A percentile compares a stretch with the other conserved stretches of the same genome.
Evolutionary conservation across 2,888 invertebrate genomes (phyloP).

Genomic region (Sceliomorpha sp.): DNA sequence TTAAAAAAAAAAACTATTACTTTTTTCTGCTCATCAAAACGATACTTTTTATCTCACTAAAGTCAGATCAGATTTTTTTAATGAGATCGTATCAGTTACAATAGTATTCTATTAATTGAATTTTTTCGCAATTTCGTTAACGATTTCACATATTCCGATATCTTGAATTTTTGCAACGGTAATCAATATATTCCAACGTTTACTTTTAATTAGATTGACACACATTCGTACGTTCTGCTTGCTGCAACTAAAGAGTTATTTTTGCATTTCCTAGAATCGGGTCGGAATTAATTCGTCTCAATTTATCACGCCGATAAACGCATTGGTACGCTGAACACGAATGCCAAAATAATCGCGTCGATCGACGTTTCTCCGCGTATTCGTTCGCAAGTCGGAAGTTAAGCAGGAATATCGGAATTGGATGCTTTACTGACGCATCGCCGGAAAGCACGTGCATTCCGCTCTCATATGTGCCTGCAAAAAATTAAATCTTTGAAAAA

Average conservation of each 20-base stretch:
- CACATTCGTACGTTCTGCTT: conserved; percentile 14
- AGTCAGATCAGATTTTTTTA: too few species aligned
- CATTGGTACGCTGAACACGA: conserved; percentile 47
- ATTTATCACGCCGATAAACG: conserved; percentile 30
- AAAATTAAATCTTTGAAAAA: conserved; percentile 6
- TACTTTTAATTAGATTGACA: conserved; percentile 20
- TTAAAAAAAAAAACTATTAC: too few species aligned
- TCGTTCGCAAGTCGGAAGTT: conserved; percentile 58
- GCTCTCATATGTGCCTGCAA: conserved; percentile 6
- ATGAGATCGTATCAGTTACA: too few species aligned
- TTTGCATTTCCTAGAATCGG: conserved; percentile 32
- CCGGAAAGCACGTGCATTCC: conserved; percentile 64
- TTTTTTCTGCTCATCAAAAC: too few species aligned
- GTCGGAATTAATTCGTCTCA: conserved; percentile 46
- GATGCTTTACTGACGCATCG: conserved; percentile 63
- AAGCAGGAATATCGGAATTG: conserved; percentile 60
- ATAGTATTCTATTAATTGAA: too few species aligned
- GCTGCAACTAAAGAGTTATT: conserved; percentile 24
- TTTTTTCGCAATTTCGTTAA: too few species aligned
- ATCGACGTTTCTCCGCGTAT: conserved; percentile 67
- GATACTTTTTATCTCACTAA: too few species aligned
- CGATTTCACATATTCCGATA: too few species aligned
- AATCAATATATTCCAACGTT: conserved; percentile 2
- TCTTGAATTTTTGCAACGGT: background rate
- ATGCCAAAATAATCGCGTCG: conserved; percentile 62